These are phyloP conservation scores for Chrysemys picta DNA, from an alignment of 2,113 vertebrate genomes.

Conservation along the genomic window DNA sequence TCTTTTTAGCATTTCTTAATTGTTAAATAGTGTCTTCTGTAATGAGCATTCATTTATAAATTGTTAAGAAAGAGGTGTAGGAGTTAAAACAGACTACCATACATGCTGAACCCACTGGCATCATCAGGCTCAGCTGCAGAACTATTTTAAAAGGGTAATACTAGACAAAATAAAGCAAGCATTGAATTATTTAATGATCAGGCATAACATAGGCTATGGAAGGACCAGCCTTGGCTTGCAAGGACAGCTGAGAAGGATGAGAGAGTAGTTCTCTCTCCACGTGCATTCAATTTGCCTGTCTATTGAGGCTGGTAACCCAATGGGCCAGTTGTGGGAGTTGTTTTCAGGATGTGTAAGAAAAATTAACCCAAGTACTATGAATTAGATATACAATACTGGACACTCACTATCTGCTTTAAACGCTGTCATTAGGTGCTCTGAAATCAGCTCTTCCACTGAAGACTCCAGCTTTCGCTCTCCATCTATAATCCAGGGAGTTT, in stretches of 20 bases:
- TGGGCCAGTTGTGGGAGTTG: neutral
- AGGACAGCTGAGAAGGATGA: neutral
- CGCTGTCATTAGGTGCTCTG: constrained; percentile 84
- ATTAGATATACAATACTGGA: neutral
- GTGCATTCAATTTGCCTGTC: neutral
- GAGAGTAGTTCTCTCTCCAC: neutral
- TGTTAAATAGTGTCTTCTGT: neutral
- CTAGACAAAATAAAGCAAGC: neutral
- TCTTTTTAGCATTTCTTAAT: neutral
- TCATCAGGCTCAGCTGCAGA: neutral
- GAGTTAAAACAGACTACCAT: neutral
- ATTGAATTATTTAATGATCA: neutral
- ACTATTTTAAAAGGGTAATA: neutral
- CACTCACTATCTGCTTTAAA: constrained; percentile 91
- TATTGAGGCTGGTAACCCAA: neutral
- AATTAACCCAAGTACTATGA: neutral
- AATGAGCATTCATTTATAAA: neutral
- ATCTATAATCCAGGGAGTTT: constrained; percentile 98
- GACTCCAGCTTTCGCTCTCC: constrained; percentile 96
- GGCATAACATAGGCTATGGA: neutral
- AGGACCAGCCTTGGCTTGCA: neutral
- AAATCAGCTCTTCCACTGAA: constrained; percentile 97
- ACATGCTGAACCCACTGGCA: neutral
- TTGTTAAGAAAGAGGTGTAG: neutral
- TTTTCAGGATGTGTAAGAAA: neutral